phyloP scores from a whole-genome alignment of 23 tunicate genomes.

The Aplidium turbinatum region DNA sequence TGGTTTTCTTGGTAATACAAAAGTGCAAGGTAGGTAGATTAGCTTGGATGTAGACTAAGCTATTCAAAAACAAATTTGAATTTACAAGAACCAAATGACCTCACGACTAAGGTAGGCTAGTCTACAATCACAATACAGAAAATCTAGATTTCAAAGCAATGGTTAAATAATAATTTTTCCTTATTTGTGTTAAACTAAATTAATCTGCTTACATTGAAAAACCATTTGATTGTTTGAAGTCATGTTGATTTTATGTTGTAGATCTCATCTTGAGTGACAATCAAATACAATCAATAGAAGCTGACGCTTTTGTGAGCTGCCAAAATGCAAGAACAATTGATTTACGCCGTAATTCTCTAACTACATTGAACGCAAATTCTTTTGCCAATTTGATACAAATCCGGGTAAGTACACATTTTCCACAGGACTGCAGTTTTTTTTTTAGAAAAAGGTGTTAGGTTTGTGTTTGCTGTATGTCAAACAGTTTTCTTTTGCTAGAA shows the following conservation, averaged over 20 bases:
- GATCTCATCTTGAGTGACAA: constrained; percentile 77
- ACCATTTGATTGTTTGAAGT: background rate
- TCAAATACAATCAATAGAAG: constrained; percentile 46
- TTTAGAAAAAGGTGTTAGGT: no score
- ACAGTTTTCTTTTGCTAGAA: no score
- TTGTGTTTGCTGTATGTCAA: no score
- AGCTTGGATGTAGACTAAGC: no score
- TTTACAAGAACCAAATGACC: no score
- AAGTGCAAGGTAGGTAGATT: constrained; percentile 58
- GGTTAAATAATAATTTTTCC: background rate
- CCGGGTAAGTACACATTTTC: constrained; percentile 68
- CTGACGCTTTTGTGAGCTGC: constrained; percentile 63
- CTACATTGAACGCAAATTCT: constrained; percentile 38
- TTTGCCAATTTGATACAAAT: constrained; percentile 63
- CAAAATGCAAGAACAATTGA: constrained; percentile 52
- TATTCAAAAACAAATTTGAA: no score
- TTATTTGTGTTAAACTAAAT: no score
- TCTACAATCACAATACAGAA: no score
- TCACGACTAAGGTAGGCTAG: no score
- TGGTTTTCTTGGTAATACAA: constrained; percentile 21
- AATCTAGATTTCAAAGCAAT: no score
- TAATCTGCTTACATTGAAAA: no score
- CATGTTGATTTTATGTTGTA: constrained; percentile 2
- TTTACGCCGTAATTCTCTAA: constrained; percentile 48
- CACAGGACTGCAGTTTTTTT: no score